Conservation (phyloP, 1,140 invertebrate species). For the Phymastichus coffea region DNA sequence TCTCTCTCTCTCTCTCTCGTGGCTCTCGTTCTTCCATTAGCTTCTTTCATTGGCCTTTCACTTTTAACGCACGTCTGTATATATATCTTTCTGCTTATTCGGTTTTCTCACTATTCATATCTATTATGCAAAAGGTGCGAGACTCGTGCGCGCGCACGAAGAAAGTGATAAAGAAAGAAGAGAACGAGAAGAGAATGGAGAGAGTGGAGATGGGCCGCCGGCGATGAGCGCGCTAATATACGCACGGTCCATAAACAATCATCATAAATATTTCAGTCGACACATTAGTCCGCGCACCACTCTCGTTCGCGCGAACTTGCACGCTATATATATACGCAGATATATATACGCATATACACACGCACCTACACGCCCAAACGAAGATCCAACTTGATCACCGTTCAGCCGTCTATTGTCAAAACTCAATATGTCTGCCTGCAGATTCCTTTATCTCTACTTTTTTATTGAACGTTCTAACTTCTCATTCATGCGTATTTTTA, state of each 20-base stretch:
- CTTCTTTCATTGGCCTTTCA: conserved; percentile 1
- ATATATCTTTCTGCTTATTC: neutral
- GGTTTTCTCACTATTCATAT: neutral
- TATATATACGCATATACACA: neutral
- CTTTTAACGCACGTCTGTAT: conserved; percentile 1
- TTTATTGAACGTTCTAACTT: too few species aligned
- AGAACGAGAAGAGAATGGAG: conserved; percentile 6
- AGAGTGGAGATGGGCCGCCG: neutral
- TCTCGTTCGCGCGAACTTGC: conserved; percentile 28
- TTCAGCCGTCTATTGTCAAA: conserved; percentile 3
- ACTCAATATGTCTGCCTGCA: neutral
- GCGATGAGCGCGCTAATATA: conserved; percentile 51
- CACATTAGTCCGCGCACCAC: conserved; percentile 50
- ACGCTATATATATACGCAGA: neutral
- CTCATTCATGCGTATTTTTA: too few species aligned
- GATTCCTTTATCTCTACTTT: too few species aligned
- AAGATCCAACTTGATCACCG: too few species aligned
- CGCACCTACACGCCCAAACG: too few species aligned
- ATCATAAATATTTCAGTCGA: conserved; percentile 55
- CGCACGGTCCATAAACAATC: conserved; percentile 54
- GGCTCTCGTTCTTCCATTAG: neutral
- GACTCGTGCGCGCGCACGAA: conserved; percentile 17
- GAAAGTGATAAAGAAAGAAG: conserved; percentile 36
- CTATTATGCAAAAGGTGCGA: conserved; percentile 10
- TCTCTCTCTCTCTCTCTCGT: neutral